phyloP scores from a whole-genome alignment of 2,888 invertebrate genomes.

The Apodemia zela region DNA sequence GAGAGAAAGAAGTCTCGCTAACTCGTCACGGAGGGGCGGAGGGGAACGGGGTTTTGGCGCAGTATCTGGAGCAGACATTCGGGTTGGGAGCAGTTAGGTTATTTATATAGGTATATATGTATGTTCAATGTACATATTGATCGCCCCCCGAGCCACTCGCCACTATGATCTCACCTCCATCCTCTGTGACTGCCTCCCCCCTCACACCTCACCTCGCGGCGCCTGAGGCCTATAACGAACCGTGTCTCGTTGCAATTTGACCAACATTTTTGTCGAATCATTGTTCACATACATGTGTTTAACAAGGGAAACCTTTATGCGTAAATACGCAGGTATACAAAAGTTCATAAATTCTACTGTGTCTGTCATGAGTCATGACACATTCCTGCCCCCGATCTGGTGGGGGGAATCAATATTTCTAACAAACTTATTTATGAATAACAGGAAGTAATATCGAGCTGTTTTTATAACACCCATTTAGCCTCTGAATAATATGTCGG shows the following conservation, averaged over 20 bases:
- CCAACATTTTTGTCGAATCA: conserved; percentile 22
- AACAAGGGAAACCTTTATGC: not conserved
- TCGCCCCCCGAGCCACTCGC: conserved; percentile 78
- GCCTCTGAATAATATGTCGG: no score
- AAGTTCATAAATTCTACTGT: no score
- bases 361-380: no score
- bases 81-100: conserved; percentile 77
- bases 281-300: not conserved
- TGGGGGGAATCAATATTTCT: no score
- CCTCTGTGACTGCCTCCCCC: conserved; percentile 62
- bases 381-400: no score
- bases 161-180: conserved; percentile 81
- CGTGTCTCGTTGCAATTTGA: conserved; percentile 37
- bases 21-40: conserved; percentile 46
- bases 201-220: conserved; percentile 57
- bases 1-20: conserved; percentile 47
- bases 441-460: no score
- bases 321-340: no score
- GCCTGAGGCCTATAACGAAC: conserved; percentile 63
- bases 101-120: conserved; percentile 76
- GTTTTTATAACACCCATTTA: no score
- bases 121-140: conserved; percentile 80
- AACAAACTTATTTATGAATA: no score
- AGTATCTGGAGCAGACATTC: conserved; percentile 78
- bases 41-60: conserved; percentile 71